Percentiles rank a stretch among this genome's conserved stretches.
phyloP scores from a whole-genome alignment of 2,888 invertebrate genomes.

The Bimastos eiseni region DNA sequence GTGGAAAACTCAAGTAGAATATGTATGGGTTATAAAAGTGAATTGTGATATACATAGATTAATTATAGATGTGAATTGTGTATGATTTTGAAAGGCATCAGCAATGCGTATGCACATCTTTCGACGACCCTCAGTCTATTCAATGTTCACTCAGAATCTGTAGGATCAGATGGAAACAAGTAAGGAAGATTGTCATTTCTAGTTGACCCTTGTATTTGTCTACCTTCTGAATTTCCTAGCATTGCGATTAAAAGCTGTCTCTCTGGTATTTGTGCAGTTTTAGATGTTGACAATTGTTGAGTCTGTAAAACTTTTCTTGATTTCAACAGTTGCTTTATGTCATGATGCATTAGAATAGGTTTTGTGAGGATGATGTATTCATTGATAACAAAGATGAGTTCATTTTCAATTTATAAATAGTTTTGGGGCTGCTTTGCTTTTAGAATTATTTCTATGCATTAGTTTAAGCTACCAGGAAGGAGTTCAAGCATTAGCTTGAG shows the following conservation, averaged over 20 bases:
- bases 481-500: background rate
- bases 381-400: background rate
- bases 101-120: constrained; percentile 48
- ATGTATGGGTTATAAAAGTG: background rate
- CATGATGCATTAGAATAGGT: background rate
- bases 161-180: constrained; percentile 14
- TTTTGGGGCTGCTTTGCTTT: background rate
- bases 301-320: background rate
- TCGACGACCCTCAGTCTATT: constrained; percentile 47
- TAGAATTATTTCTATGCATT: background rate
- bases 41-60: background rate
- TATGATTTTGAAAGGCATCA: constrained; percentile 49
- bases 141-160: background rate
- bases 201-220: background rate
- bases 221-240: background rate
- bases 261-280: background rate
- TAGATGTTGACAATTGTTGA: background rate
- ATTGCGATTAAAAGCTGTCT: background rate
- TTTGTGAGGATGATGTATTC: background rate
- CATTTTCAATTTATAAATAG: background rate
- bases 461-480: background rate
- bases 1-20: background rate
- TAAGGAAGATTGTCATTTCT: background rate
- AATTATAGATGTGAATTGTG: background rate
- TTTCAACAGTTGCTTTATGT: background rate